A percentile compares a stretch with the other conserved stretches of the same genome.
Evolutionary conservation across 1,140 invertebrate species (phyloP).

Genomic region (Dendrolimus punctatus): DNA sequence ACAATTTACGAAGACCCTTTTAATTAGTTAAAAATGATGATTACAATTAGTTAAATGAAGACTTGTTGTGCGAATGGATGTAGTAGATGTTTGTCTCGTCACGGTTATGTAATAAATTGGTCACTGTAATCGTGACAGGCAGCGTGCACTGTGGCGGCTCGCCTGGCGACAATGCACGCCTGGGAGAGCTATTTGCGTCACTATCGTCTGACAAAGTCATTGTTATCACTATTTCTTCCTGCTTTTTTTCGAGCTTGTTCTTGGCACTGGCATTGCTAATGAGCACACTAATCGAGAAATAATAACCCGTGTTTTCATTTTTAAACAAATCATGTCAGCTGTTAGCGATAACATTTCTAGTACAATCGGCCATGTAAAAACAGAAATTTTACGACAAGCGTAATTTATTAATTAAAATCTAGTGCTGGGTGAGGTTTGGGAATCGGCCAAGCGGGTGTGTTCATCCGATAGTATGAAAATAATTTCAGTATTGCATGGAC

Average conservation of each 20-base stretch:
- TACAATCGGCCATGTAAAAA: too few relatives aligned
- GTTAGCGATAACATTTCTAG: neutral
- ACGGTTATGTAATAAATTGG: neutral
- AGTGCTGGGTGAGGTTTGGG: constrained; percentile 39
- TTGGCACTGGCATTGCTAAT: constrained; percentile 52
- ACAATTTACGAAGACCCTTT: too few relatives aligned
- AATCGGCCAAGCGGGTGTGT: constrained; percentile 48
- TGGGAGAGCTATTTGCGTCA: constrained; percentile 60
- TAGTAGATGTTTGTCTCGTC: neutral
- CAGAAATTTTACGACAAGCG: constrained; percentile 10
- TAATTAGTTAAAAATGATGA: too few relatives aligned
- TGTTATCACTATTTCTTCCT: constrained; percentile 53
- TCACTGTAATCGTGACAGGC: neutral
- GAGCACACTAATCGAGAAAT: constrained; percentile 9
- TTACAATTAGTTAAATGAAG: too few relatives aligned
- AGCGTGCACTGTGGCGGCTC: neutral
- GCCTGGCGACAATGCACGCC: constrained; percentile 26
- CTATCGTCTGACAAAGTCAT: constrained; percentile 35
- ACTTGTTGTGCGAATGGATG: neutral
- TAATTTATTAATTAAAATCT: constrained; percentile 36
- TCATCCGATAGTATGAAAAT: constrained; percentile 54
- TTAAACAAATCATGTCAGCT: constrained; percentile 1
- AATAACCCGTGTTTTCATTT: constrained; percentile 7
- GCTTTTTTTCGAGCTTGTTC: constrained; percentile 34
- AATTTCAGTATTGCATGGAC: constrained; percentile 35